Percentiles rank a stretch among this genome's conserved stretches.
These are phyloP conservation scores for Elgaria multicarinata DNA, from an alignment of 2,113 vertebrate species.

Conservation along the genomic window DNA sequence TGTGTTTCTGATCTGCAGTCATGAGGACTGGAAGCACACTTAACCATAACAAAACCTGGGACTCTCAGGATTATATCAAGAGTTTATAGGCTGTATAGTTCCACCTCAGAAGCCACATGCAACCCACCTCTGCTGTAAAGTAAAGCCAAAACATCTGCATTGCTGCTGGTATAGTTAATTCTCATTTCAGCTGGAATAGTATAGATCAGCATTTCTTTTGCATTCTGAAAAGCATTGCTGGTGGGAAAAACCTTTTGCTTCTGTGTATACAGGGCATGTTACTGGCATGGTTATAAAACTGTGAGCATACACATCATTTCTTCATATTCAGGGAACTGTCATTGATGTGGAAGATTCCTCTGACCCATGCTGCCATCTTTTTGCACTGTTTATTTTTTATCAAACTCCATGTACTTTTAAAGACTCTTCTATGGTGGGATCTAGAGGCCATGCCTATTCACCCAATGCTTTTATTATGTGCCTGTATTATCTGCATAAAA, in stretches of 20 bases:
- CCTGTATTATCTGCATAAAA: background rate
- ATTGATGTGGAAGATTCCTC: background rate
- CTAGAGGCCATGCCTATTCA: background rate
- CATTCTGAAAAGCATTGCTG: background rate
- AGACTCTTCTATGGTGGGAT: slow-evolving; percentile 2
- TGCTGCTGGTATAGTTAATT: background rate
- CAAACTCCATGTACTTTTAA: background rate
- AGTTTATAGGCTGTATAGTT: background rate
- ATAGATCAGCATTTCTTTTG: background rate
- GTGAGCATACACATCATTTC: accelerated
- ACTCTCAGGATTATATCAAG: background rate
- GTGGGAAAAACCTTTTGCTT: background rate
- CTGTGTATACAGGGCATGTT: background rate
- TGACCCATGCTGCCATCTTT: background rate
- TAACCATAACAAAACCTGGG: background rate
- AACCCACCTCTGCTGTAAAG: accelerated
- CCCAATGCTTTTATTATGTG: background rate
- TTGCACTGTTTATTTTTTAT: background rate
- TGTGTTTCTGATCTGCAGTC: background rate
- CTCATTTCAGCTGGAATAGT: background rate
- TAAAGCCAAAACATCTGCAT: background rate
- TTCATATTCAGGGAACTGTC: accelerated
- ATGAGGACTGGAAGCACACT: background rate
- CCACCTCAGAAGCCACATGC: background rate
- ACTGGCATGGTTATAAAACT: background rate